A percentile compares a stretch with the other conserved stretches of the same genome.
Conservation (phyloP, 92 coral and sea anemone genomes). For the Actinostola sp. region DNA sequence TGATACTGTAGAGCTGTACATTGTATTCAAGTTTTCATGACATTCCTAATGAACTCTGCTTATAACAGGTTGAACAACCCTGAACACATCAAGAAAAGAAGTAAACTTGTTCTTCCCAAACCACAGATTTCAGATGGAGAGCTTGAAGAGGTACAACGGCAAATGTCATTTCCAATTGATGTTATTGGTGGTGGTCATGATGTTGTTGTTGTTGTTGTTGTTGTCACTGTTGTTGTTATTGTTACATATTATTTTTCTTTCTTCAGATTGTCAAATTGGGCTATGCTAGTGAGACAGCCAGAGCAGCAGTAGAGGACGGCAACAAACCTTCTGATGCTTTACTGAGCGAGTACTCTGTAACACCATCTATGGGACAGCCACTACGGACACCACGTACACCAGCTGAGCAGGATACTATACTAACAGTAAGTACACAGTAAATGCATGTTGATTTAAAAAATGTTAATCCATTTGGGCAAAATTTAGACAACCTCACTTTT, state of each 20-base stretch:
- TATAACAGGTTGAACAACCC: slow-evolving; percentile 78
- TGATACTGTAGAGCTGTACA: no score
- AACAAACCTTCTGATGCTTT: slow-evolving; percentile 81
- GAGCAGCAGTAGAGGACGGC: slow-evolving; percentile 91
- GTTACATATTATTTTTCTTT: neutral
- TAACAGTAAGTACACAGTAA: slow-evolving; percentile 63
- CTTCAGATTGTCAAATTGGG: slow-evolving; percentile 96
- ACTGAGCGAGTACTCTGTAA: slow-evolving; percentile 88
- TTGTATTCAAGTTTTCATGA: no score
- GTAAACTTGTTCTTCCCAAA: slow-evolving; percentile 94
- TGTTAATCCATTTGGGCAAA: no score
- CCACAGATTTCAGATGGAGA: slow-evolving; percentile 98
- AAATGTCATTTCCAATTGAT: neutral
- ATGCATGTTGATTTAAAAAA: neutral
- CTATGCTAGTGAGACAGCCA: slow-evolving; percentile 95
- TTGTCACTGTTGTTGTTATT: neutral
- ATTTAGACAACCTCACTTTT: no score
- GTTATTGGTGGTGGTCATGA: neutral
- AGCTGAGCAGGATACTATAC: slow-evolving; percentile 92
- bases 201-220: neutral
- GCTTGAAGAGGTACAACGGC: slow-evolving; percentile 80
- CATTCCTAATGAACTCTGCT: neutral
- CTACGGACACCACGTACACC: slow-evolving; percentile 97
- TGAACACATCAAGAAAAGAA: slow-evolving; percentile 90
- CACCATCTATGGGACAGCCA: slow-evolving; percentile 82